These are phyloP conservation scores for Phylloscopus trochiloides DNA, from an alignment of 2,113 vertebrate species.

Conservation along the genomic window DNA sequence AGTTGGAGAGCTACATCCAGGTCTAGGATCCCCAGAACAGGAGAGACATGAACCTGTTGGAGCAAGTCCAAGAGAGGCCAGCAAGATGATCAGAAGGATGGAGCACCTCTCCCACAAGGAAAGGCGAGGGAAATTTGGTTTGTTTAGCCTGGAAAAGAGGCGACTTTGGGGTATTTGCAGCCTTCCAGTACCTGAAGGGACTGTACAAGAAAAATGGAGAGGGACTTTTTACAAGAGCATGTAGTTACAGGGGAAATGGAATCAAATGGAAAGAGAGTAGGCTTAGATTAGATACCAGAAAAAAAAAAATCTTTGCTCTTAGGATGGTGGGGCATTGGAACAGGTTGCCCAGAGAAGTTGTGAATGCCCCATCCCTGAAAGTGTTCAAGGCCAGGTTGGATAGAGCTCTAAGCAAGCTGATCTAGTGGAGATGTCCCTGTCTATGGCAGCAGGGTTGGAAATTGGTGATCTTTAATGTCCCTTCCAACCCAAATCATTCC, in stretches of 20 bases:
- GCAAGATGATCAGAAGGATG: neutral
- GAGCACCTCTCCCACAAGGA: neutral
- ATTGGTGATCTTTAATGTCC: neutral
- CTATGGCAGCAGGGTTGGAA: neutral
- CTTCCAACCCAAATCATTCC: neutral
- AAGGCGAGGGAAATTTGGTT: rapidly evolving
- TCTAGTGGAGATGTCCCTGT: neutral
- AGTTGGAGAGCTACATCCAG: neutral
- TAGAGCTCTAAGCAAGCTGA: neutral
- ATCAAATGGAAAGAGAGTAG: neutral
- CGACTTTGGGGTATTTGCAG: neutral
- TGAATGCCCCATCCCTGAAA: neutral
- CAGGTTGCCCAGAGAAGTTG: neutral
- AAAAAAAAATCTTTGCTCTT: neutral
- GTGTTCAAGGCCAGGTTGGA: neutral
- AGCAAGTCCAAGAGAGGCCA: neutral
- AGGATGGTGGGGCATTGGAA: neutral
- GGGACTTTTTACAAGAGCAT: neutral
- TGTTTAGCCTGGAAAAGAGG: neutral
- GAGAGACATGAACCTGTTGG: neutral
- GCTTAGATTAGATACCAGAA: neutral
- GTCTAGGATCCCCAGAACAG: neutral
- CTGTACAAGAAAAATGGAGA: neutral
- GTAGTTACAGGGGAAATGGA: neutral
- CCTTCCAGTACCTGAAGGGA: neutral